Evolutionary conservation across 2,797 vertebrate species (phyloP).

Genomic region (Lates japonicus): DNA sequence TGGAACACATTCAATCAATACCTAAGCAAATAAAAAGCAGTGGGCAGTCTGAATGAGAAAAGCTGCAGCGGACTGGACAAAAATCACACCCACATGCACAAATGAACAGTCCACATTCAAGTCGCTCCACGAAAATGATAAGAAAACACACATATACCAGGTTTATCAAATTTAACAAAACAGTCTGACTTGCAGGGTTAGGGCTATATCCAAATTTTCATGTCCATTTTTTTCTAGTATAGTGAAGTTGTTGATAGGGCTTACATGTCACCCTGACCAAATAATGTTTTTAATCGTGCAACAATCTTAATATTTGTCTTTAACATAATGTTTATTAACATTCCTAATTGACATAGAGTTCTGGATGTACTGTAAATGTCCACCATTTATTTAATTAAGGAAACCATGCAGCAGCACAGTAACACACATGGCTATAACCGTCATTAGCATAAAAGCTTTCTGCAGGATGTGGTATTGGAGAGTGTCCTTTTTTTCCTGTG

Average conservation of each 20-base stretch:
- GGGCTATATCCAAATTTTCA: neutral
- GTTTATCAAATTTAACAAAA: slow-evolving; percentile 13
- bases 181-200: neutral
- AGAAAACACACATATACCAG: slow-evolving; percentile 7
- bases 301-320: neutral
- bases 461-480: slow-evolving; percentile 58
- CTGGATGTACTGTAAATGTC: neutral
- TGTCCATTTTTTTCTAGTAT: neutral
- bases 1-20: slow-evolving; percentile 87
- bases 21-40: slow-evolving; percentile 85
- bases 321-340: neutral
- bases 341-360: neutral
- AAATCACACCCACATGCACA: slow-evolving; percentile 64
- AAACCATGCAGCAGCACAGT: slow-evolving; percentile 48
- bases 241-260: neutral
- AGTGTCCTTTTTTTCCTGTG: slow-evolving; percentile 45
- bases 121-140: neutral
- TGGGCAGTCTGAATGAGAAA: slow-evolving; percentile 80
- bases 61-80: slow-evolving; percentile 60
- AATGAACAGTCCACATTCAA: slow-evolving; percentile 53
- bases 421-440: slow-evolving; percentile 72
- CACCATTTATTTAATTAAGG: neutral
- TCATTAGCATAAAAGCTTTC: slow-evolving; percentile 87
- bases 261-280: neutral
- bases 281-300: neutral